Evolutionary conservation across 2,113 vertebrate genomes (phyloP), one percentile per base, ranked within the genome.

Genomic region (Tetrao urogallus): DNA sequence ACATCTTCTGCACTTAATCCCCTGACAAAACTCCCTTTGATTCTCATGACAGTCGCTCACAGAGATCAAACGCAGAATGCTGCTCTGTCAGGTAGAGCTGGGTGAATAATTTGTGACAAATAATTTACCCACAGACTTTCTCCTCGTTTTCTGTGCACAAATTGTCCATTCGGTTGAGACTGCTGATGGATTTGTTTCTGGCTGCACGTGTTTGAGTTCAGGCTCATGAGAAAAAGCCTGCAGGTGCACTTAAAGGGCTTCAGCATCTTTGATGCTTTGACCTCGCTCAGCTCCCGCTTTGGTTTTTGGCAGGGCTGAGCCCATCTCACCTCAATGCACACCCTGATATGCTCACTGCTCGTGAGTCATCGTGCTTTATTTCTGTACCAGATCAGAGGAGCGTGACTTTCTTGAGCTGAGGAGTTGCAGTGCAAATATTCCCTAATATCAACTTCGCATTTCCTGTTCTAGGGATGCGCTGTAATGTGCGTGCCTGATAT

Each of bases 1-100:
- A 95, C 94, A 95, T 95, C 92, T 97, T 75, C 96, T 95, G 88
- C 90, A 92, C 92, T 96, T 97, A 97, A 97, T 97, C 96, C 96
- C 93, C 94, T 97, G 95, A 97, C 95, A 97, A 95, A 97, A 96
- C 94, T 93, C 73, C 92, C 94, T 97, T 97, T 97, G 96, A 97
- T 97, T 97, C 93, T 93, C 4, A 3, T 50, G 70, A 95, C 95
- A 95, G 96, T 96, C 54, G 43, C 94, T 97, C 73, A 2, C 88
- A 1, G 94, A 97, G 96, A 97, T 97, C 95, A 97, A 97, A 97
- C 80, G 73, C 92, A 19, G 76, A 91, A 93, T 45, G 89, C 88
- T 86, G 90, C 93, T 93, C 93, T 95, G 95, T 94, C 96, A 97
- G 96, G 96, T 96, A 96, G 94, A 97, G 94, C 93, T 4, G 40